These are phyloP conservation scores for Bubo bubo DNA, from an alignment of 2,113 vertebrate genomes.

Conservation along the genomic window DNA sequence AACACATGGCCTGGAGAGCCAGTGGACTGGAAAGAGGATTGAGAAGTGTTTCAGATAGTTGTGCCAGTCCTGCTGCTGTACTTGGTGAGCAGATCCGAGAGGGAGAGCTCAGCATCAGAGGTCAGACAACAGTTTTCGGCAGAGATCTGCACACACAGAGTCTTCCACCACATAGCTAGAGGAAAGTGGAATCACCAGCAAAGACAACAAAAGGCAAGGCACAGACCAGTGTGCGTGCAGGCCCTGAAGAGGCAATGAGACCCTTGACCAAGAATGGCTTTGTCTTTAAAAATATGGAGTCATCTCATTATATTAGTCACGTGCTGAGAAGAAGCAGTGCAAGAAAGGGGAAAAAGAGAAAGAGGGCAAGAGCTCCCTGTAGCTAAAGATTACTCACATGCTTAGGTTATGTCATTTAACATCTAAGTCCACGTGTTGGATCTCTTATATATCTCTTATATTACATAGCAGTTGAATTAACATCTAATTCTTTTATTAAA, in stretches of 20 bases:
- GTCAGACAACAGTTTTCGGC: not conserved
- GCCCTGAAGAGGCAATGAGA: not conserved
- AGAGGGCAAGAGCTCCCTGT: not conserved
- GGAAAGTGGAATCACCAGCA: not conserved
- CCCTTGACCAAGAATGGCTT: not conserved
- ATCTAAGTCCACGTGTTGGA: not conserved
- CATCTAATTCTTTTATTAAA: not conserved
- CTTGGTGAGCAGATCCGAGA: not conserved
- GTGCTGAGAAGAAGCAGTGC: not conserved
- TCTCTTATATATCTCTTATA: not conserved
- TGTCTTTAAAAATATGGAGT: not conserved
- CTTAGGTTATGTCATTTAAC: not conserved
- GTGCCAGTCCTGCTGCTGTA: not conserved
- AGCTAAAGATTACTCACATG: not conserved
- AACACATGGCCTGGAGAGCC: not conserved
- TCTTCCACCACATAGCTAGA: not conserved
- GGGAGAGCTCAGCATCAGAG: not conserved
- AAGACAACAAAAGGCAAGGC: not conserved
- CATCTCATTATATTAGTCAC: not conserved
- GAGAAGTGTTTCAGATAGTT: not conserved
- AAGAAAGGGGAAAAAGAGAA: not conserved
- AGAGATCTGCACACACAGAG: fast-evolving
- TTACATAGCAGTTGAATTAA: not conserved
- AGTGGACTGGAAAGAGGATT: not conserved
- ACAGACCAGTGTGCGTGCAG: too few species aligned